phyloP scores from a whole-genome alignment of 2,888 invertebrate genomes.

The Criorhina ranunculi region DNA sequence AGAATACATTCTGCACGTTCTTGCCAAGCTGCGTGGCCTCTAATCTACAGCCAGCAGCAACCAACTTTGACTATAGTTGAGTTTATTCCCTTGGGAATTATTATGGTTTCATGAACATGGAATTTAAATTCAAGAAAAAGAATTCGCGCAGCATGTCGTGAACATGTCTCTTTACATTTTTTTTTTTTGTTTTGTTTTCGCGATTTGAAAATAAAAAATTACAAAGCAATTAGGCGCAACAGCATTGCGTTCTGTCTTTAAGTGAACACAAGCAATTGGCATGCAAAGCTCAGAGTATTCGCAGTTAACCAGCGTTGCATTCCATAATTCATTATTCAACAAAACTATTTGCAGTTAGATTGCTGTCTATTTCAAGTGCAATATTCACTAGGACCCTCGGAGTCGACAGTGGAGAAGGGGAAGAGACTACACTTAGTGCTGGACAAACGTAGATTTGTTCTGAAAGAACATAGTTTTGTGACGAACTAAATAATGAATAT shows the following conservation, averaged over 20 bases:
- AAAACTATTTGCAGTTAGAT: background rate
- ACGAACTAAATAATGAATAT: background rate
- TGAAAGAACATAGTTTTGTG: background rate
- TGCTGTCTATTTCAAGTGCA: background rate
- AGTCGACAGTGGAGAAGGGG: too few relatives aligned
- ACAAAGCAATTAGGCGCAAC: conserved; percentile 41
- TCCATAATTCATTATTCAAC: conserved; percentile 32
- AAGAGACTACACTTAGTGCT: too few relatives aligned
- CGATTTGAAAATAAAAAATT: conserved; percentile 42
- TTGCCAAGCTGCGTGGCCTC: conserved; percentile 15
- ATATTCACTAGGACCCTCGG: too few relatives aligned
- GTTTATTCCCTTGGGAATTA: conserved; percentile 42
- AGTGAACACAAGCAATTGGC: conserved; percentile 33
- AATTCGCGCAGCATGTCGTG: conserved; percentile 31
- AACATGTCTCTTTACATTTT: background rate
- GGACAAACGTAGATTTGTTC: background rate
- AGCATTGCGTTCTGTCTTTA: conserved; percentile 18
- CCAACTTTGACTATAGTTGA: conserved; percentile 6
- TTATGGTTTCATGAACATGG: conserved; percentile 45
- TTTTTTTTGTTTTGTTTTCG: conserved; percentile 13
- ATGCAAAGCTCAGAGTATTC: conserved; percentile 32
- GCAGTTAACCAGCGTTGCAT: conserved; percentile 33
- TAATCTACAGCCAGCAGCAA: conserved; percentile 19
- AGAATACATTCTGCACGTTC: conserved; percentile 32
- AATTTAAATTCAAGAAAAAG: conserved; percentile 42